Evolutionary conservation across 2,113 vertebrate genomes (phyloP), one percentile per base, ranked within the genome.

Genomic region (Myxocyprinus asiaticus): DNA sequence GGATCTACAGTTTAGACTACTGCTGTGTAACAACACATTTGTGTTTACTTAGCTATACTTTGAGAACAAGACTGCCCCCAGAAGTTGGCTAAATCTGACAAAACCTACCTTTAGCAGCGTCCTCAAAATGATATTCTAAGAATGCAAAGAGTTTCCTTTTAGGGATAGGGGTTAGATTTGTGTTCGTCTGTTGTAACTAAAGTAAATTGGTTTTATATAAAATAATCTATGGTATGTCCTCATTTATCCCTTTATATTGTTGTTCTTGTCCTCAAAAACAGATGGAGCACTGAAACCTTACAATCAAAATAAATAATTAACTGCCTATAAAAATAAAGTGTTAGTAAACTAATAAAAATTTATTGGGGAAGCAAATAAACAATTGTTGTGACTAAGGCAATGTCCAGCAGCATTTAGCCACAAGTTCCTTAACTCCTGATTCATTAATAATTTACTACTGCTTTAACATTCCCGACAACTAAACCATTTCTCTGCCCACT

Each of bases 391-490:
- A 33, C 22, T 33, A 33, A 33, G 22, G 22, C 22, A 33, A 33
- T 33, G 22, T 33, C 22, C 22, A 33, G 22, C 22, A 33, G 22
- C 22, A 33, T 33, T 33, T 33, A 33, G 22, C 73, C 47, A 9
- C 50, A 64, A 65, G 47, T 76, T 76, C 71, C 56, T 62, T 33
- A 33, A 33, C 22, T 33, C 22, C 45, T 22, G 58, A 74, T 72
- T 72, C 69, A 72, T 72, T 72, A 44, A 74, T n/a, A 65, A 76
- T 43, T 53, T 42, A n/a, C 58, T 44, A 76, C 73, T 76, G 61
- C 73, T 76, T 76, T 65, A n/a, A 45, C 12, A 22, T 76, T 76
- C 47, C 73, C 8, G 47, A 64, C 61, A 76, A 76, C 59, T 53
- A 5, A 65, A 64, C 73, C 59, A 17, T 79, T 67, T 75, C 22